Evolutionary conservation across 2,888 invertebrate species (phyloP).

Genomic region (Loripinus fragilis): DNA sequence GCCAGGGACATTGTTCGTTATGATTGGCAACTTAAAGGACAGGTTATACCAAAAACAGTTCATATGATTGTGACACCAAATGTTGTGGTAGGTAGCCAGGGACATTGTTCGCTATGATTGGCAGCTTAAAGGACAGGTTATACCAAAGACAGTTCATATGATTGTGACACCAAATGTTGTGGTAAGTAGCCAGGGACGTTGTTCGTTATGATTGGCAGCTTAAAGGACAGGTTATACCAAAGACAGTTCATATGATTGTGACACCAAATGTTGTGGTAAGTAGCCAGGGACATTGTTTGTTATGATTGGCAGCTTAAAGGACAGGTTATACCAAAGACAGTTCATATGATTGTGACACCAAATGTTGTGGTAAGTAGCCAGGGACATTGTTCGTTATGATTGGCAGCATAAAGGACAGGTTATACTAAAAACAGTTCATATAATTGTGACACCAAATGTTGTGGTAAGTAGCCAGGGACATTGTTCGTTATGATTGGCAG

Average conservation of each 20-base stretch:
- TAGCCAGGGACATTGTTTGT: constrained; percentile 90
- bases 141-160: constrained; percentile 91
- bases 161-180: constrained; percentile 96
- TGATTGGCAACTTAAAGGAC: constrained; percentile 92
- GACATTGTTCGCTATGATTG: constrained; percentile 89
- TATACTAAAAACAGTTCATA: constrained; percentile 90
- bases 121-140: constrained; percentile 91
- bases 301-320: constrained; percentile 91
- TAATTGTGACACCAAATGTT: constrained; percentile 96
- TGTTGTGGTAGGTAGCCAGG: constrained; percentile 91
- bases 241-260: constrained; percentile 93
- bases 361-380: constrained; percentile 90
- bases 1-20: constrained; percentile 89
- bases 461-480: constrained; percentile 89
- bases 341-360: constrained; percentile 96
- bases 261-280: constrained; percentile 93
- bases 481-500: constrained; percentile 90
- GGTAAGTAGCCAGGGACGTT: constrained; percentile 90
- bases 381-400: constrained; percentile 87
- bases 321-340: constrained; percentile 89
- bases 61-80: constrained; percentile 96
- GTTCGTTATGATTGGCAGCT: constrained; percentile 90
- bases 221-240: constrained; percentile 89
- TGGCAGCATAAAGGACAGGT: constrained; percentile 93
- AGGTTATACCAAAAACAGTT: constrained; percentile 89